phyloP scores from a whole-genome alignment of 2,888 invertebrate genomes.

The Chaitophorus viminalis region DNA sequence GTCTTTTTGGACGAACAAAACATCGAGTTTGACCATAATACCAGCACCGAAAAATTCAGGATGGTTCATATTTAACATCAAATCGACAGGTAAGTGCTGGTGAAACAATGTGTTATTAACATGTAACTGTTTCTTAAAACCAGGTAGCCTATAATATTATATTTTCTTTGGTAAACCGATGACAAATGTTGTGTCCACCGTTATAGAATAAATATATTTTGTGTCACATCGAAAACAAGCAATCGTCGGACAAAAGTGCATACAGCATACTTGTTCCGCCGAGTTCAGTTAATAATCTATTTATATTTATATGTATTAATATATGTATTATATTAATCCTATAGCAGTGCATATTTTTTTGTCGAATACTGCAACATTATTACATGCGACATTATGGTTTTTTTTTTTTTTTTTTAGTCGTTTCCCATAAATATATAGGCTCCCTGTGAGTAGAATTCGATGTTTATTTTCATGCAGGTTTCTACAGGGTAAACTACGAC shows the following conservation, averaged over 20 bases:
- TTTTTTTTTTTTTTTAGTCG: no score
- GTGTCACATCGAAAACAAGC: not conserved
- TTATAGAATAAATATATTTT: not conserved
- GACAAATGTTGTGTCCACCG: not conserved
- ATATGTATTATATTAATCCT: no score
- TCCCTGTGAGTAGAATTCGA: not conserved
- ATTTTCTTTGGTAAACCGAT: not conserved
- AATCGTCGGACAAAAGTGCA: no score
- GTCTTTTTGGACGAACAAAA: slow-evolving; percentile 64
- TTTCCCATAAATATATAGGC: not conserved
- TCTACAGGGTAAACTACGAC: slow-evolving; percentile 81
- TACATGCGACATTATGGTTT: no score
- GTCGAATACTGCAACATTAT: no score
- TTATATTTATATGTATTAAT: no score
- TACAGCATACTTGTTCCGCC: no score
- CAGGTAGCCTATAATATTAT: not conserved
- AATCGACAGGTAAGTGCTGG: slow-evolving; percentile 70
- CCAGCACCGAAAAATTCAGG: slow-evolving; percentile 66
- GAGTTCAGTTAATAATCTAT: no score
- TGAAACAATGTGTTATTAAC: not conserved
- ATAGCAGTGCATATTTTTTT: no score
- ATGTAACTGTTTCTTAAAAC: not conserved
- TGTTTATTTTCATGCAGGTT: slow-evolving; percentile 66
- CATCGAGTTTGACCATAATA: slow-evolving; percentile 64
- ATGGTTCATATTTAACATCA: slow-evolving; percentile 74